These are phyloP conservation scores for Cloeon dipterum DNA, from an alignment of 2,888 invertebrate genomes.

Conservation along the genomic window DNA sequence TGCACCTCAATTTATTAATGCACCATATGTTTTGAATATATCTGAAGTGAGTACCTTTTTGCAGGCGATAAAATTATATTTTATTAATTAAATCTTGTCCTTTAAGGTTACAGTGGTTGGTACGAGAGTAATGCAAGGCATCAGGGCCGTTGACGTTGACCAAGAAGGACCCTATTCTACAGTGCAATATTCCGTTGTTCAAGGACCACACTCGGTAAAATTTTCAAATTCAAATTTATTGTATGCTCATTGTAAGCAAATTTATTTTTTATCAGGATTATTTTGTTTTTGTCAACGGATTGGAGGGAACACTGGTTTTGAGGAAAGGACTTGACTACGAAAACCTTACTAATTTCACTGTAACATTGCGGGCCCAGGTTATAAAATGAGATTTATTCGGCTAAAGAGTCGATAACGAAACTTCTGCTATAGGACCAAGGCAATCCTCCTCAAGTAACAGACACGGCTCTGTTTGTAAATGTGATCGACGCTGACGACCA, in stretches of 20 bases:
- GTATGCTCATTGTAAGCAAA: too few species aligned
- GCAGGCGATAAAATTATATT: too few species aligned
- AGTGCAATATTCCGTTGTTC: constrained; percentile 57
- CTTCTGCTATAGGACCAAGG: constrained; percentile 76
- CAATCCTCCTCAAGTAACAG: constrained; percentile 49
- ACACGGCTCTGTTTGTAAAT: constrained; percentile 49
- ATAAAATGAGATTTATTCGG: too few species aligned
- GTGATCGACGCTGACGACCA: constrained; percentile 81
- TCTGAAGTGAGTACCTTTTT: constrained; percentile 67
- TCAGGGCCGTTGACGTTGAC: constrained; percentile 60
- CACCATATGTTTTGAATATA: constrained; percentile 58
- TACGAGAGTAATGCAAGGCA: constrained; percentile 47
- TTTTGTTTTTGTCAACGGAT: constrained; percentile 61
- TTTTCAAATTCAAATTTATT: too few species aligned
- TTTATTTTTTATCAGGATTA: too few species aligned
- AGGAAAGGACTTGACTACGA: constrained; percentile 67
- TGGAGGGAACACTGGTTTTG: constrained; percentile 63
- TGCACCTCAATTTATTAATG: constrained; percentile 58
- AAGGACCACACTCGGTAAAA: constrained; percentile 51
- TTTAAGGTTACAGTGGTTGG: constrained; percentile 27
- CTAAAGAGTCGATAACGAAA: not conserved
- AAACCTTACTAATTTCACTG: constrained; percentile 48
- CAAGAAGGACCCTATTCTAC: constrained; percentile 75
- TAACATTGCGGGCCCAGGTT: constrained; percentile 35
- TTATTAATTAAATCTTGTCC: not conserved